Base-by-base conservation (phyloP, 2,113 vertebrate species). In the Ellobius talpinus region DNA sequence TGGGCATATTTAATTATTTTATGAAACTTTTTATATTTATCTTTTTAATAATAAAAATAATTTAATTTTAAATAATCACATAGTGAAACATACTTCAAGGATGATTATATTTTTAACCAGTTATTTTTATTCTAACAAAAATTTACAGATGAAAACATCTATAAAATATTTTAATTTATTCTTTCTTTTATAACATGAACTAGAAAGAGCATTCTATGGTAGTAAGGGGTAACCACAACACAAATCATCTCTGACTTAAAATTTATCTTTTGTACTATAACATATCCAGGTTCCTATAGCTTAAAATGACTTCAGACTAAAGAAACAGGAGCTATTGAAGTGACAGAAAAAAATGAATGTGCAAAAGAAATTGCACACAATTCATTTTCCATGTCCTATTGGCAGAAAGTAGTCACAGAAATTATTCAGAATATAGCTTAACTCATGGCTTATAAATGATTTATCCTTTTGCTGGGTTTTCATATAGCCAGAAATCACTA, bases 141-240 rank as follows among this genome's bases (percentile, higher is more conserved):
- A 61, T 31, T 91, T 61, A 10, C 4, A 90, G 66, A 50, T 26
- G 42, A 68, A 87, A 82, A 65, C 12, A 79, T 47, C 55, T 47
- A 21, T 7, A 21, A 5, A 91, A 39, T 12, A 58, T 19, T 68
- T 63, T 1, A 86, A 81, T 85, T 91, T 78, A 19, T 23, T 33
- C 23, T 89, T 29, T 91, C 5, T 55, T 52, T 4, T 11, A 31
- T 42, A 36, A 81, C 23, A 82, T 45, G n/a, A 6, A 24, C 16
- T 55, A 66, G 5, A 17, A n/a, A 6, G 29, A 78, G 6, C 7
- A 45, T 0, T 63, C 8, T 1, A 6, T 55, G 24, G 2, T 47
- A 4, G 1, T 50, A 55, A 7, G 7, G 29, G 6, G 0, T 26
- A 31, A 55, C n/a, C 16, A n/a, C 26, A 55, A 45, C 23, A 23